These are phyloP conservation scores for Maniola jurtina DNA, from an alignment of 1,140 invertebrate genomes.

Conservation along the genomic window DNA sequence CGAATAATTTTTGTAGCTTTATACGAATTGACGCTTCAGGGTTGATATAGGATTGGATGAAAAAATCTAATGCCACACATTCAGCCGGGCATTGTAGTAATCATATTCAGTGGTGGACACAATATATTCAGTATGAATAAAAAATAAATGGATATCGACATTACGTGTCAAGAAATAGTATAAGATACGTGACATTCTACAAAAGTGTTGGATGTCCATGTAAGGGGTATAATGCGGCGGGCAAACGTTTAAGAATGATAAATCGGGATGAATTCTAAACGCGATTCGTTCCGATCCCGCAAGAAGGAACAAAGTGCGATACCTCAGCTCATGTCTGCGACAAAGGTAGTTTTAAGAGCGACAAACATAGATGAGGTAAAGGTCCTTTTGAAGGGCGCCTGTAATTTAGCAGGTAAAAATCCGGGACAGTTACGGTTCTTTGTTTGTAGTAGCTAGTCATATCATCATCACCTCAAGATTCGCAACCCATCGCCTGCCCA, in stretches of 20 bases:
- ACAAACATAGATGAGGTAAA: not conserved
- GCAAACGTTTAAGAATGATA: constrained; percentile 74
- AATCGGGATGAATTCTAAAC: constrained; percentile 65
- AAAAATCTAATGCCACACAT: constrained; percentile 2
- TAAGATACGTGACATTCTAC: constrained; percentile 68
- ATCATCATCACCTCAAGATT: too few species aligned
- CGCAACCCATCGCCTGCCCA: too few species aligned
- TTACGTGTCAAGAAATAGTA: constrained; percentile 58
- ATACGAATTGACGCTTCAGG: not conserved
- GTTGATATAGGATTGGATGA: not conserved
- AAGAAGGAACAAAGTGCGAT: constrained; percentile 58
- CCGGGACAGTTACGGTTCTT: not conserved
- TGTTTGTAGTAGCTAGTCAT: not conserved
- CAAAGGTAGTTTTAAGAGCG: constrained; percentile 20
- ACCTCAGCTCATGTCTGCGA: constrained; percentile 39
- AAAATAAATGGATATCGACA: constrained; percentile 46
- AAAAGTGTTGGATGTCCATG: constrained; percentile 64
- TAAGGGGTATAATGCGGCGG: constrained; percentile 53
- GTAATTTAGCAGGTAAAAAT: not conserved
- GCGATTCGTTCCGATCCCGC: constrained; percentile 70
- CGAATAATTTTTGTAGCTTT: too few species aligned
- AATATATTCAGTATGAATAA: constrained; percentile 29
- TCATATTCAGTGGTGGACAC: constrained; percentile 13
- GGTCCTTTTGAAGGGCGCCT: not conserved
- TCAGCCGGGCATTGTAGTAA: constrained; percentile 1